A percentile compares a stretch with the other conserved stretches of the same genome.
phyloP scores from a whole-genome alignment of 2,797 vertebrate species.

The Megaceryle alcyon region DNA sequence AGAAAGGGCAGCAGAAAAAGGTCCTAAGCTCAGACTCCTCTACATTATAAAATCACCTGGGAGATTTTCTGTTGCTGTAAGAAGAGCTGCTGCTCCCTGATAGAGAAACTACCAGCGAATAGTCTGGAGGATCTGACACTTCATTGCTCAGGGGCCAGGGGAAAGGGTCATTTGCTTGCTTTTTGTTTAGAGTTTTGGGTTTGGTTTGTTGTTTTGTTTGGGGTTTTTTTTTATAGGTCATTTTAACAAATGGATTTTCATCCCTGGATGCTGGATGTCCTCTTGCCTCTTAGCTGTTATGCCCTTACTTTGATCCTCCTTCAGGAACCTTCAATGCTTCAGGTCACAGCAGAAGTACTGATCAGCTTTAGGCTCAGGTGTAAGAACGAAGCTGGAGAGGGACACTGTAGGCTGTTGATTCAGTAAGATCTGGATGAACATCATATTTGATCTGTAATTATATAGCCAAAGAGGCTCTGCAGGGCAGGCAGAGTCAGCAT shows the following conservation, averaged over 20 bases:
- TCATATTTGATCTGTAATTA: conserved; percentile 52
- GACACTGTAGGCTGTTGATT: conserved; percentile 12
- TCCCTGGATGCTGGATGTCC: background rate
- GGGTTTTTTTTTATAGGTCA: background rate
- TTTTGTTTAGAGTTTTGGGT: background rate
- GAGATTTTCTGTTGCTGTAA: background rate
- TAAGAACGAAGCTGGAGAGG: background rate
- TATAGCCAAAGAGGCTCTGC: background rate
- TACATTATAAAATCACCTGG: background rate
- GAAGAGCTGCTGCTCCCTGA: background rate
- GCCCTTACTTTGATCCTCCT: background rate
- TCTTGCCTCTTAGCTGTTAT: background rate
- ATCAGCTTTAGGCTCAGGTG: background rate
- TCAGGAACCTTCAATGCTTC: background rate
- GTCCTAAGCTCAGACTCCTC: background rate
- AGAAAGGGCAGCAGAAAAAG: background rate
- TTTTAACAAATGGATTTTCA: conserved; percentile 30
- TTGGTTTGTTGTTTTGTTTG: background rate
- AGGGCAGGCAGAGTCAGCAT: conserved; percentile 19
- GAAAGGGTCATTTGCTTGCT: background rate
- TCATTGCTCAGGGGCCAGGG: background rate
- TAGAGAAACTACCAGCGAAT: background rate
- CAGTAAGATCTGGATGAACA: conserved; percentile 7
- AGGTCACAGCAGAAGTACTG: background rate
- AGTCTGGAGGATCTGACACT: background rate